Percentiles rank a stretch among this genome's conserved stretches.
Evolutionary conservation across 2,888 invertebrate genomes (phyloP).

Genomic region (Caenorhabditis sp.): DNA sequence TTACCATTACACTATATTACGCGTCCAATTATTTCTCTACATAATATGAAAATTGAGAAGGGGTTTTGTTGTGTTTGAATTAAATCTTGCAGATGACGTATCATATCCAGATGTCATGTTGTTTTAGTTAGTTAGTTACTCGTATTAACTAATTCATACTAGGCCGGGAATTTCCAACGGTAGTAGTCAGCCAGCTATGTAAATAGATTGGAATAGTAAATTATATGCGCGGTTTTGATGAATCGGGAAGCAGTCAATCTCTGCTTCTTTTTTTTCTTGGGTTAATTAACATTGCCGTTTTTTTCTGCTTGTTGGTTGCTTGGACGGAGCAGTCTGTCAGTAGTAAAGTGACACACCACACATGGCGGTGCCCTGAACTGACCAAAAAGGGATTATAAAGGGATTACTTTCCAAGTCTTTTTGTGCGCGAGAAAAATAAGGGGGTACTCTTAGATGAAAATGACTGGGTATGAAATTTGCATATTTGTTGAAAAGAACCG

Average conservation of each 20-base stretch:
- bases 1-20: background rate
- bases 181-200: background rate
- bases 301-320: background rate
- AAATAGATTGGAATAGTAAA: background rate
- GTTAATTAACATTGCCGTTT: background rate
- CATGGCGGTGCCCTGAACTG: constrained; percentile 1
- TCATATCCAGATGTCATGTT: background rate
- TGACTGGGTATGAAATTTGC: background rate
- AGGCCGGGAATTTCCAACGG: background rate
- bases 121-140: background rate
- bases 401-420: background rate
- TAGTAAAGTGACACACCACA: background rate
- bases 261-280: background rate
- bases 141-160: background rate
- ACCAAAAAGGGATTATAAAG: background rate
- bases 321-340: background rate
- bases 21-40: background rate
- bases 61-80: background rate
- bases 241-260: background rate
- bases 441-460: background rate
- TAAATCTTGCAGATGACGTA: background rate
- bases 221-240: background rate
- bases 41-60: background rate
- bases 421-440: background rate
- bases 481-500: background rate